Evolutionary conservation across 2,888 invertebrate genomes (phyloP).

Genomic region (Limnephilus lunatus): DNA sequence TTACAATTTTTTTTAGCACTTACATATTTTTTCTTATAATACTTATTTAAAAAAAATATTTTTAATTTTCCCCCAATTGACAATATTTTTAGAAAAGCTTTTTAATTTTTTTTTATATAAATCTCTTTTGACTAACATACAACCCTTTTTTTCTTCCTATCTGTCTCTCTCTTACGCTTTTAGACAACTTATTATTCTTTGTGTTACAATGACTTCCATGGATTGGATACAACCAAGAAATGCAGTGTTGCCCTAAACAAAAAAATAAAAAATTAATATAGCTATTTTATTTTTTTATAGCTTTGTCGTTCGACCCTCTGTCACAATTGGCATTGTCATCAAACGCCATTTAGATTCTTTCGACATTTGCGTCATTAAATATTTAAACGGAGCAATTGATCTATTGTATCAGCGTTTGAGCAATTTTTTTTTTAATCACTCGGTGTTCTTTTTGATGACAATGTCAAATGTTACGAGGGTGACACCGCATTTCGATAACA

Average conservation of each 20-base stretch:
- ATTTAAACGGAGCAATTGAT: background rate
- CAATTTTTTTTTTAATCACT: background rate
- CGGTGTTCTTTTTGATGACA: background rate
- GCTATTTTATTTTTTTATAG: background rate
- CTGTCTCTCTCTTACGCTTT: constrained; percentile 23
- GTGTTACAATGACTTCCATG: background rate
- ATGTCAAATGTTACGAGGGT: background rate
- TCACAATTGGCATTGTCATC: background rate
- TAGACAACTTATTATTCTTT: constrained; percentile 31
- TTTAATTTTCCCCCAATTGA: background rate
- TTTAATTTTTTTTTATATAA: background rate
- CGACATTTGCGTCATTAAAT: background rate
- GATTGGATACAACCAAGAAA: constrained; percentile 14
- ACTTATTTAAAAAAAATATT: too few species aligned
- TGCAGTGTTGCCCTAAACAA: constrained; percentile 13
- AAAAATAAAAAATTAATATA: background rate
- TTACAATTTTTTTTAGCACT: too few species aligned
- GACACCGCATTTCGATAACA: constrained; percentile 15
- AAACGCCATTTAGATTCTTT: background rate
- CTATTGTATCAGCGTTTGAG: background rate
- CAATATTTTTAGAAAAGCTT: background rate
- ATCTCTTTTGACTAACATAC: constrained; percentile 41
- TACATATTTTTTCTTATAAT: background rate
- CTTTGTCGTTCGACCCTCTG: background rate
- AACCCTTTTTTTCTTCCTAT: background rate